A percentile compares a stretch with the other conserved stretches of the same genome.
Conservation (phyloP, 2,797 vertebrate genomes). For the Rhabdomys pumilio region DNA sequence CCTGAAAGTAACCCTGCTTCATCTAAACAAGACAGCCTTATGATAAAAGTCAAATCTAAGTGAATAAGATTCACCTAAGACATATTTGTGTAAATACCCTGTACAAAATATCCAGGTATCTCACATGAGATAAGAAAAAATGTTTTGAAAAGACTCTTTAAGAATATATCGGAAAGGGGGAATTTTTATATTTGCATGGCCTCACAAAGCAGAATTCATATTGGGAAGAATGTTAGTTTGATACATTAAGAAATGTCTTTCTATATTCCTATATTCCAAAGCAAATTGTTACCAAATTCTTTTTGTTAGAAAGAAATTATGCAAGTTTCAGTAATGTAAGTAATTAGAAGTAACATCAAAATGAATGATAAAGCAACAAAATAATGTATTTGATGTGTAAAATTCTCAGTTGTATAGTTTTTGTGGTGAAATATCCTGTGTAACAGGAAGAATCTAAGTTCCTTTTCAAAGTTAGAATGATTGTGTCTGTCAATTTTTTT, state of each 20-base stretch:
- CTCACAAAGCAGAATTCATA: slow-evolving; percentile 65
- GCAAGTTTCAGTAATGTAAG: slow-evolving; percentile 57
- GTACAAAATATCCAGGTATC: slow-evolving; percentile 25
- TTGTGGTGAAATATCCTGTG: slow-evolving; percentile 58
- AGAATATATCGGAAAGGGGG: slow-evolving; percentile 14
- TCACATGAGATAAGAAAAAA: slow-evolving; percentile 67
- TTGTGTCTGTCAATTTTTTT: slow-evolving; percentile 50
- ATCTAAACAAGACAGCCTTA: slow-evolving; percentile 61
- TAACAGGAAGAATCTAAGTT: slow-evolving; percentile 60
- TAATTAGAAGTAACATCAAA: slow-evolving; percentile 58
- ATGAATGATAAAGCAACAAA: slow-evolving; percentile 59
- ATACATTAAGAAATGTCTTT: slow-evolving; percentile 67
- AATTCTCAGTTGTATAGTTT: slow-evolving; percentile 34
- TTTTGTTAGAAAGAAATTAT: slow-evolving; percentile 42
- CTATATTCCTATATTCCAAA: slow-evolving; percentile 44
- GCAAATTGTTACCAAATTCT: slow-evolving; percentile 63
- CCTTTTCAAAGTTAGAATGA: slow-evolving; percentile 55
- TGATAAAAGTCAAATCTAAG: slow-evolving; percentile 60
- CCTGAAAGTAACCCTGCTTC: slow-evolving; percentile 71
- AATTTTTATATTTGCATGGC: slow-evolving; percentile 47
- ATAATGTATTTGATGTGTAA: slow-evolving; percentile 53
- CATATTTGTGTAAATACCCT: slow-evolving; percentile 49
- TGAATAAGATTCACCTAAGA: slow-evolving; percentile 57
- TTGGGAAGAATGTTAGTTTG: slow-evolving; percentile 48
- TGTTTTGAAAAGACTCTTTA: slow-evolving; percentile 61